Base-by-base conservation (phyloP, 1,140 invertebrate species). In the Xylocopa sonorina region DNA sequence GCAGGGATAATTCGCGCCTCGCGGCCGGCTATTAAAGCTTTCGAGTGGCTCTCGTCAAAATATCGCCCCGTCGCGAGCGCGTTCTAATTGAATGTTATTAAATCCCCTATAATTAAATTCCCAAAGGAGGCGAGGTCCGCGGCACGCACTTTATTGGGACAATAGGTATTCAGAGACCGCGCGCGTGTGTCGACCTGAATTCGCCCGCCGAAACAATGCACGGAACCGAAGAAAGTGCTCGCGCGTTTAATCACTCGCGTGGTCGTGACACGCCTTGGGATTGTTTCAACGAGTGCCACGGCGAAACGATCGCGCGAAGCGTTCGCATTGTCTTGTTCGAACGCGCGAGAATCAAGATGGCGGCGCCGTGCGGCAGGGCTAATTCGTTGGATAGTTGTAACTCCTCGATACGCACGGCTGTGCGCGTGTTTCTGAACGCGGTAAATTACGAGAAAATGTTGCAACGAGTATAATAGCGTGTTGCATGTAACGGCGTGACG, bases 61-160 rank as follows among this genome's bases (percentile, higher is more conserved):
- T 41, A 51, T 51, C 6, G 34, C 7, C 46, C 41, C 38, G 16
- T 46, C 46, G 51, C 55, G n/a, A n/a, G 53, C 57, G 41, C 50
- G n/a, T 48, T n/a, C 50, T 76, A 67, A 76, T 80, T 80, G 60
- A 76, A 80, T 76, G 62, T 62, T 34, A 62, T n/a, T n/a, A n/a
- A n/a, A n/a, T n/a, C n/a, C n/a, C n/a, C n/a, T 51, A 67, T 67
- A 69, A 77, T 77, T 43, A 81, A 77, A 66, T 62, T 72, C 67
- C 67, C 75, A 72, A 34, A 62, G 55, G 75, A 62, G 32, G 1
- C 27, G 4, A 10, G 67, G 48, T 1, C n/a, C 67, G 21, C 18
- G 34, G 24, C 6, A 62, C 57, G 75, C 67, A 72, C 67, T 71
- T 78, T 43, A 48, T 34, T 57, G n/a, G 10, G 38, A 63, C 50